Evolutionary conservation across 2,888 invertebrate species (phyloP).

Genomic region (Nebria salina): DNA sequence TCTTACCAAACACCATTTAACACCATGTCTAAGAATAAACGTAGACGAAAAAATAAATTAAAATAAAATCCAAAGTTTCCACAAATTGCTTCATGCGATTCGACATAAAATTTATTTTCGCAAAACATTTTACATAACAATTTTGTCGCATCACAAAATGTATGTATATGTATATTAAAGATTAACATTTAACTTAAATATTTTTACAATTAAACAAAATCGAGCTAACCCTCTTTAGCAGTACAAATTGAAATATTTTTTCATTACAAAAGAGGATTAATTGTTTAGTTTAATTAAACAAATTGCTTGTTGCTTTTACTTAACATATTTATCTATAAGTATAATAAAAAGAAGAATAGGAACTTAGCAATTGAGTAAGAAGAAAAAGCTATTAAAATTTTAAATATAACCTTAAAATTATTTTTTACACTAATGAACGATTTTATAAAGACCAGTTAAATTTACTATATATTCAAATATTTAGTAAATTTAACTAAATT

Average conservation of each 20-base stretch:
- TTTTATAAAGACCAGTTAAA: too few species aligned
- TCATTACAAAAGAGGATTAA: background rate
- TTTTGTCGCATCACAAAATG: constrained; percentile 42
- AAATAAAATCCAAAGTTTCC: background rate
- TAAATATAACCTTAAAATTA: too few species aligned
- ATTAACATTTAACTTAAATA: constrained; percentile 3
- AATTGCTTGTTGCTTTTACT: background rate
- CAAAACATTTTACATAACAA: constrained; percentile 38
- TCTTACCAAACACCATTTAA: background rate
- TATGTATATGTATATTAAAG: constrained; percentile 11
- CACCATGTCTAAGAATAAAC: background rate
- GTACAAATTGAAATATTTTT: background rate
- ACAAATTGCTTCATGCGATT: constrained; percentile 8
- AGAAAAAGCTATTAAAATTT: too few species aligned
- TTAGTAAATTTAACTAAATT: too few species aligned
- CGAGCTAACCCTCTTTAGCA: background rate
- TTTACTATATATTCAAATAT: too few species aligned
- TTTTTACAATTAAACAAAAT: constrained; percentile 12
- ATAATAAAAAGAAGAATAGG: background rate
- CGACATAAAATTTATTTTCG: constrained; percentile 41
- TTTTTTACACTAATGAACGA: too few species aligned
- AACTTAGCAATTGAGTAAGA: background rate
- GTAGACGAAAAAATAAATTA: background rate
- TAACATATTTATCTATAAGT: background rate
- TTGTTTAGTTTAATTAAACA: background rate